Evolutionary conservation across 1,140 invertebrate species (phyloP), one percentile per base, ranked within the genome.

Genomic region (Drosophila kepulauana): DNA sequence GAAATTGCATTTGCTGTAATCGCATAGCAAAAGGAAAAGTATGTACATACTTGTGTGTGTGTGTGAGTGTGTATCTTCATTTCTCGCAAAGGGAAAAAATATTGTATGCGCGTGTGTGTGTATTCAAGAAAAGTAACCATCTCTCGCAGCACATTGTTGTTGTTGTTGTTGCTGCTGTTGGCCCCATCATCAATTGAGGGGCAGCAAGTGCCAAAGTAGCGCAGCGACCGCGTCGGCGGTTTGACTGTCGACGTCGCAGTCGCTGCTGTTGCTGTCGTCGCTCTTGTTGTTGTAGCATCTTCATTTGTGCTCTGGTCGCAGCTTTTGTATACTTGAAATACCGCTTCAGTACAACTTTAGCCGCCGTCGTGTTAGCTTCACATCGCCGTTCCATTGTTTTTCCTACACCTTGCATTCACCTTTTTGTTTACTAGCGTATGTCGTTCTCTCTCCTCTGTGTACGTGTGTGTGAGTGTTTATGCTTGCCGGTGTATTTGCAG

Each of bases 121-220:
- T 87, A 87, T 87, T 89, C 70, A 78, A 84, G 85, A 88, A 87
- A 89, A 89, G 85, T 87, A 80, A 88, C 85, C 75, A 84, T 78
- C 82, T 78, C 56, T 58, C 48, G 35, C 58, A 56, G 58, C 52
- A 16, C 30, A 30, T n/a, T 43, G 38, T 35, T 48, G 41, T 16
- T 56, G 51, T 28, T 59, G 59, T 45, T 62, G 13, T 33, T 59
- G 52, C 43, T 71, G 33, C 25, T 62, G 51, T 46, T 70, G 62
- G 67, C 73, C 61, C 73, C 73, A 71, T 71, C 67, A 69, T 71
- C 67, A 69, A 75, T 69, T 78, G 72, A 56, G 56, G 61, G 66
- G 49, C 72, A 84, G 75, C 73, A 80, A 77, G 74, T 75, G 69
- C 79, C 69, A 74, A 78, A 78, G 68, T 74, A 59, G 65, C 57